Evolutionary conservation across 1,140 invertebrate species (phyloP), one percentile per base, ranked within the genome.

Genomic region (Leptoteleia sp.): DNA sequence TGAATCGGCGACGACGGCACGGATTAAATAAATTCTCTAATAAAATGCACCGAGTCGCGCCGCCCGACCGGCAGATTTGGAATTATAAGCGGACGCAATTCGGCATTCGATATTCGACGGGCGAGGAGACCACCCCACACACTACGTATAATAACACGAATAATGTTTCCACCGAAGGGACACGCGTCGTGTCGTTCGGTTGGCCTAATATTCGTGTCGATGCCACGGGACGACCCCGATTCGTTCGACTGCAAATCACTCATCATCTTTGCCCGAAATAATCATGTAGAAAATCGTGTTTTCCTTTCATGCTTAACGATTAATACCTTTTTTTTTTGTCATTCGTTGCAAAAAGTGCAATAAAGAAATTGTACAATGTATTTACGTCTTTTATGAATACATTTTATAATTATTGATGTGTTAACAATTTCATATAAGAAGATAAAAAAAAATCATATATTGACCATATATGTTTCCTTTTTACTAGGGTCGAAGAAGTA

Each of bases 11-110:
- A 12, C 48, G 52, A 70, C 65, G 59, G 31, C 22, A 33, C 43
- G 79, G 75, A 81, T 84, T 79, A 77, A 68, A 68, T 75, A 85
- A 88, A 88, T 88, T 85, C 87, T 83, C 83, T 88, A 85, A 88
- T 88, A 85, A 87, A 87, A 88, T 88, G 87, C 87, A 82, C 64
- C 79, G 81, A 72, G 79, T 81, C 82, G 84, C 5, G 19, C 19
- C 62, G 71, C 16, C 8, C 62, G 17, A 9, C 2, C 16, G 48
- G 19, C 37, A 78, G 81, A 84, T 85, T 83, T 82, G 75, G 71
- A 81, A 76, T 80, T 54, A 65, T 78, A n/a, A 59, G 40, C 65
- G 57, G 65, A 7, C 33, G 17, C 31, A 22, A 55, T 54, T 43
- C 47, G 47, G 52, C 19, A 27, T 16, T 8, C 42, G 64, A 38